phyloP scores from a whole-genome alignment of 1,140 invertebrate species.

The Olivierus martensii region DNA sequence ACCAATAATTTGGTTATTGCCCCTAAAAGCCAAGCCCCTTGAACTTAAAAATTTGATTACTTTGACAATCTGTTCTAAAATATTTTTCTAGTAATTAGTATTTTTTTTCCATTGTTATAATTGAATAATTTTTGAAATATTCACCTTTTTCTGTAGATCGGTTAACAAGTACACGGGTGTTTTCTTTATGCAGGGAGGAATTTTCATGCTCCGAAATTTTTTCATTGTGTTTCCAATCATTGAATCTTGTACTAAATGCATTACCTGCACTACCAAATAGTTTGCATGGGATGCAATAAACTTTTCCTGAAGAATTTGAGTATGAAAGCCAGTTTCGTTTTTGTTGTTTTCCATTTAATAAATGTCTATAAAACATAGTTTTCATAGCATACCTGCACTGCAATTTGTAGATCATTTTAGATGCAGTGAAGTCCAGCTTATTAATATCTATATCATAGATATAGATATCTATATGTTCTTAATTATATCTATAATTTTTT shows the following conservation, averaged over 20 bases:
- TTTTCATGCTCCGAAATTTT: not conserved
- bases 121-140: not conserved
- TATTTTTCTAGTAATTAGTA: not conserved
- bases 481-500: no score
- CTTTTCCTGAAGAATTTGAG: not conserved
- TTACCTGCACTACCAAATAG: not conserved
- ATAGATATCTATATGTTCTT: no score
- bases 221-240: not conserved
- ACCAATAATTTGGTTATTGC: not conserved
- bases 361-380: no score
- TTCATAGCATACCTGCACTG: no score
- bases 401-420: no score
- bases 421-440: no score
- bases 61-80: not conserved
- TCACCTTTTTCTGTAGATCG: not conserved
- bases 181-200: not conserved
- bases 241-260: not conserved
- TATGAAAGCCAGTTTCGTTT: not conserved
- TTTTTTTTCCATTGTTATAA: not conserved
- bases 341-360: not conserved
- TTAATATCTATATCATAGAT: no score
- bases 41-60: constrained; percentile 1
- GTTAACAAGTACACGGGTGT: not conserved
- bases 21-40: not conserved
- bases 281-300: not conserved